Conservation (phyloP, 2,888 invertebrate genomes). For the Dryomyza anilis region DNA sequence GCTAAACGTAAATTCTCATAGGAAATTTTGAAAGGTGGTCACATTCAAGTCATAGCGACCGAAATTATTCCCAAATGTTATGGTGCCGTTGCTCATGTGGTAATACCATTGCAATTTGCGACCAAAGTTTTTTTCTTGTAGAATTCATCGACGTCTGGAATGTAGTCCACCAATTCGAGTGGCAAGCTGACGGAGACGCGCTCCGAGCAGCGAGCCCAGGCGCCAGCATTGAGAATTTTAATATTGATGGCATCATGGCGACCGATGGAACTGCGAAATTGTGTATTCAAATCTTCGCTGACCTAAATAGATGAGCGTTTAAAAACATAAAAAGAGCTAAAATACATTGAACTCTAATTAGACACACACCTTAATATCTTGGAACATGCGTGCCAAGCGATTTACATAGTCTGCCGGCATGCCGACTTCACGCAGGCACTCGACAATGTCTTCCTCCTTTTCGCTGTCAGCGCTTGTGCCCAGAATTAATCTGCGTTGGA, state of each 20-base stretch:
- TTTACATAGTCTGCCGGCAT: conserved; percentile 99
- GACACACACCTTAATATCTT: conserved; percentile 85
- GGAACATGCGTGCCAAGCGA: conserved; percentile 96
- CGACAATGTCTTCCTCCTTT: conserved; percentile 99
- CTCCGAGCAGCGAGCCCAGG: conserved; percentile 95
- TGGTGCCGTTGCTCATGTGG: conserved; percentile 99
- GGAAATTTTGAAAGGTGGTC: conserved; percentile 97
- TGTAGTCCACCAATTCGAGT: conserved; percentile 96
- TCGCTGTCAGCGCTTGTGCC: conserved; percentile 99
- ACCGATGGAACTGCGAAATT: conserved; percentile 84
- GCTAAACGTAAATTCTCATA: conserved; percentile 96
- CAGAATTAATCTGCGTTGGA: conserved; percentile 87
- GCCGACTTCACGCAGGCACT: conserved; percentile 95
- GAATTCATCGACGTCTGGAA: conserved; percentile 98
- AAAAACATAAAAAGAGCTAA: too few species aligned
- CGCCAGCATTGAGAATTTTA: conserved; percentile 97
- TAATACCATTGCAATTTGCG: conserved; percentile 98
- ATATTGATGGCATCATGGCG: conserved; percentile 91
- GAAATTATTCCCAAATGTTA: conserved; percentile 89
- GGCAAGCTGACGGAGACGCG: conserved; percentile 95
- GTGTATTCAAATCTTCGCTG: conserved; percentile 93
- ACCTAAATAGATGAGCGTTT: conserved; percentile 47
- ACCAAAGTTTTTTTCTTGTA: conserved; percentile 96
- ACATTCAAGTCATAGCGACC: conserved; percentile 98
- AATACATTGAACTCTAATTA: background rate